Conservation (phyloP, 2,797 vertebrate species). For the Aplochiton taeniatus region DNA sequence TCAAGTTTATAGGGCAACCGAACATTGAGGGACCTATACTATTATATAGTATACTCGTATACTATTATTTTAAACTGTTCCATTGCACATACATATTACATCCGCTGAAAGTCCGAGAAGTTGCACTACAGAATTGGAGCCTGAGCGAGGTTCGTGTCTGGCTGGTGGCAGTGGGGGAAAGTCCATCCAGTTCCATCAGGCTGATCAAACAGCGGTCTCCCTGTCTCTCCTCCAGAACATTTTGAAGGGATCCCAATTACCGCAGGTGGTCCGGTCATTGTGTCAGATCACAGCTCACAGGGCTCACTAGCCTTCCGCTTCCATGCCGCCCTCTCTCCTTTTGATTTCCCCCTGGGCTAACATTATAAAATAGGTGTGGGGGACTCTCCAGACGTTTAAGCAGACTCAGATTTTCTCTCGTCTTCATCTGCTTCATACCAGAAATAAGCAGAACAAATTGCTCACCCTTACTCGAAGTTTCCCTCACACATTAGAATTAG, state of each 20-base stretch:
- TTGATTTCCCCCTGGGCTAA: slow-evolving; percentile 38
- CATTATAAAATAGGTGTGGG: slow-evolving; percentile 10
- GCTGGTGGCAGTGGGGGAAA: no score
- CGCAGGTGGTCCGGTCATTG: background rate
- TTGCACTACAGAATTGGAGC: no score
- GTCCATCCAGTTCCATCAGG: no score
- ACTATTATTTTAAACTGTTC: no score
- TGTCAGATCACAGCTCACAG: slow-evolving; percentile 25
- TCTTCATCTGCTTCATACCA: slow-evolving; percentile 18
- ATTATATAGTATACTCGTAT: no score
- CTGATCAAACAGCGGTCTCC: no score
- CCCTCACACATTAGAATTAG: background rate
- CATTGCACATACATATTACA: no score
- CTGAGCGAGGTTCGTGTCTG: no score
- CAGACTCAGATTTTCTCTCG: slow-evolving; percentile 18
- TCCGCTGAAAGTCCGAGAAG: no score
- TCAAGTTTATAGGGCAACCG: no score
- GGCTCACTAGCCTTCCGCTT: slow-evolving; percentile 5
- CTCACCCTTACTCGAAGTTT: slow-evolving; percentile 14
- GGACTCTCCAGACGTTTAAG: slow-evolving; percentile 10
- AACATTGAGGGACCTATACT: no score
- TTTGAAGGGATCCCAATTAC: background rate
- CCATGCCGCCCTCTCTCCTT: background rate
- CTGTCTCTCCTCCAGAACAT: no score
- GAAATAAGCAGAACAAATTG: background rate